Evolutionary conservation across 2,113 vertebrate genomes (phyloP).

Genomic region (Cephalophus harveyi): DNA sequence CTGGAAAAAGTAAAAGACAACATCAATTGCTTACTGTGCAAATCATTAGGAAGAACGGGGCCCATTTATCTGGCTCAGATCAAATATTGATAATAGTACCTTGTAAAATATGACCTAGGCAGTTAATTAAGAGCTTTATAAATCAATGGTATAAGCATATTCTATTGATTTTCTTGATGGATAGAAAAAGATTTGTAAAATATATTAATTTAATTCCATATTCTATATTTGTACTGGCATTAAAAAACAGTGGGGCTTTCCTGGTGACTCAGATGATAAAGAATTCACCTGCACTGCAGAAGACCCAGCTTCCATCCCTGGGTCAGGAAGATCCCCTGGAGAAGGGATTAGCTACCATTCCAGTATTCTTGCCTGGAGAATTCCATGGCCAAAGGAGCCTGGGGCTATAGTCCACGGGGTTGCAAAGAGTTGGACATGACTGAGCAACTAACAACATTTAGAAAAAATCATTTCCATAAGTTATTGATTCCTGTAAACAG

Average conservation of each 20-base stretch:
- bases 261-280: not conserved
- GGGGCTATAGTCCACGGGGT: not conserved
- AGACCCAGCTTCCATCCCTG: not conserved
- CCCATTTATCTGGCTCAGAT: constrained; percentile 9
- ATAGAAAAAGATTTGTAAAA: constrained; percentile 24
- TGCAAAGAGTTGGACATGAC: not conserved
- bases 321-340: not conserved
- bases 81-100: constrained; percentile 14
- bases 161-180: constrained; percentile 50
- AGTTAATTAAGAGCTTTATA: constrained; percentile 38
- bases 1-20: constrained; percentile 15
- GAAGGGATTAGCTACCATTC: not conserved
- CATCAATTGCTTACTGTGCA: not conserved
- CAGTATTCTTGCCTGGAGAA: not conserved
- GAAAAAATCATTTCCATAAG: not conserved
- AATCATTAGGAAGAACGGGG: constrained; percentile 6
- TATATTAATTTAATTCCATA: constrained; percentile 11
- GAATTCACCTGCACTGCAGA: not conserved
- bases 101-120: not conserved
- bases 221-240: not conserved
- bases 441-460: not conserved
- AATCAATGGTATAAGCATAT: constrained; percentile 36
- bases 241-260: not conserved
- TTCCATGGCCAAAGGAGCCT: not conserved
- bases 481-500: constrained; percentile 38